Percentiles rank a stretch among this genome's conserved stretches.
phyloP scores from a whole-genome alignment of 2,797 vertebrate genomes.

The Liasis olivaceus region DNA sequence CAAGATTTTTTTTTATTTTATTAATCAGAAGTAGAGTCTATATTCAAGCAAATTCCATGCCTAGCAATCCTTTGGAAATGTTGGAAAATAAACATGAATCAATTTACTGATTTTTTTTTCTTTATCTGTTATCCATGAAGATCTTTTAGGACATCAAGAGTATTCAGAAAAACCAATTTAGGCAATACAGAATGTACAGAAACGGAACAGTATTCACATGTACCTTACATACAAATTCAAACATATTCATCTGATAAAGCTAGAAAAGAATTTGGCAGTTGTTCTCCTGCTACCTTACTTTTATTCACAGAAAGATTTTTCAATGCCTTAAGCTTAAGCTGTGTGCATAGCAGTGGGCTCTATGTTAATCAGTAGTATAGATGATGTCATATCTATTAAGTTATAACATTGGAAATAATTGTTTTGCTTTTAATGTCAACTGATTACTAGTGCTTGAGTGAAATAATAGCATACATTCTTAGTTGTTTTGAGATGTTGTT shows the following conservation, averaged over 20 bases:
- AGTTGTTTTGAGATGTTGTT: background rate
- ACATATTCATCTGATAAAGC: background rate
- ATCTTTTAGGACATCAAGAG: background rate
- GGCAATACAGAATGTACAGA: background rate
- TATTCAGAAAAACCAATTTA: background rate
- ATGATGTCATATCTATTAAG: constrained; percentile 63
- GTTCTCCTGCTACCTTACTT: constrained; percentile 6
- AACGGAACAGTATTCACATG: background rate
- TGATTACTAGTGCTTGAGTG: constrained; percentile 29
- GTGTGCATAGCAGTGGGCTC: no score
- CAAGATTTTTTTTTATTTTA: constrained; percentile 38
- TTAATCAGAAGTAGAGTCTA: constrained; percentile 32
- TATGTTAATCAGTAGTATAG: constrained; percentile 56
- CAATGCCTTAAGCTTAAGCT: constrained; percentile 31
- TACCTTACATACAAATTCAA: background rate
- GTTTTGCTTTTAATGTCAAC: constrained; percentile 46
- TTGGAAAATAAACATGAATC: background rate
- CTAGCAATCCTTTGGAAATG: constrained; percentile 28
- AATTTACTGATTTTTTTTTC: background rate
- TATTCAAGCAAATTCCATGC: constrained; percentile 13
- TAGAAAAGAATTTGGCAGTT: constrained; percentile 34
- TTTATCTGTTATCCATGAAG: background rate
- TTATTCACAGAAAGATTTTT: constrained; percentile 64
- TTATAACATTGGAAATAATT: constrained; percentile 56
- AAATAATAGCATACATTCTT: constrained; percentile 31